These are phyloP conservation scores for Parapristionchus giblindavisi DNA, from an alignment of 2,888 invertebrate genomes.

Conservation along the genomic window DNA sequence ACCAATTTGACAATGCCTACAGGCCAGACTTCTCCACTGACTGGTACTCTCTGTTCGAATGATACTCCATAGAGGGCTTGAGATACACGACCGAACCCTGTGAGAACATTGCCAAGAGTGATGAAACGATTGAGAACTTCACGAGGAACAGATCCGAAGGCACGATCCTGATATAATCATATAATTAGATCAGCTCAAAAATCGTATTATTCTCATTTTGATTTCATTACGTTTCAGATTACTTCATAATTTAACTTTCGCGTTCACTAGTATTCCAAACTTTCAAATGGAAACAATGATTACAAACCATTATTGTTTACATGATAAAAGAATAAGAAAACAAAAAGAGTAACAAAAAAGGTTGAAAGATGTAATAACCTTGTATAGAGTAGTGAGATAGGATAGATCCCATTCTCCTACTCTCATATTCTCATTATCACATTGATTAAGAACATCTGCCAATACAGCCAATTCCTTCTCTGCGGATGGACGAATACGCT, in stretches of 20 bases:
- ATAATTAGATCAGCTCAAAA: background rate
- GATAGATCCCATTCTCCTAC: conserved; percentile 56
- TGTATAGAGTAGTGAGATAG: conserved; percentile 55
- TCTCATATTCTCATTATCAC: conserved; percentile 40
- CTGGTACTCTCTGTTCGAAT: conserved; percentile 46
- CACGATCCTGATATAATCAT: conserved; percentile 9
- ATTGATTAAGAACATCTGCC: conserved; percentile 50
- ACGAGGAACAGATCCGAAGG: conserved; percentile 10
- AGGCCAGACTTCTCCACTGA: conserved; percentile 85
- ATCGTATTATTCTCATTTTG: background rate
- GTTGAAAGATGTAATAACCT: conserved; percentile 39
- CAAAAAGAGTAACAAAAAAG: background rate
- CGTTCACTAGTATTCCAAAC: no score
- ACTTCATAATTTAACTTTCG: no score
- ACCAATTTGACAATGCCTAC: conserved; percentile 87
- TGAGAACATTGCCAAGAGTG: conserved; percentile 38
- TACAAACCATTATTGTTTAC: background rate
- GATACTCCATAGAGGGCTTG: conserved; percentile 50
- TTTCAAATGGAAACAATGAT: no score
- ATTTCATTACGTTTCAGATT: no score
- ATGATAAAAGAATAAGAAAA: background rate
- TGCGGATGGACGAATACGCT: conserved; percentile 51
- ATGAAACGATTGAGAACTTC: conserved; percentile 11
- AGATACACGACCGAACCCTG: conserved; percentile 79
- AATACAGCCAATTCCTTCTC: conserved; percentile 58